Base-by-base conservation (phyloP, 2,797 vertebrate species). In the Pangasius macronema region DNA sequence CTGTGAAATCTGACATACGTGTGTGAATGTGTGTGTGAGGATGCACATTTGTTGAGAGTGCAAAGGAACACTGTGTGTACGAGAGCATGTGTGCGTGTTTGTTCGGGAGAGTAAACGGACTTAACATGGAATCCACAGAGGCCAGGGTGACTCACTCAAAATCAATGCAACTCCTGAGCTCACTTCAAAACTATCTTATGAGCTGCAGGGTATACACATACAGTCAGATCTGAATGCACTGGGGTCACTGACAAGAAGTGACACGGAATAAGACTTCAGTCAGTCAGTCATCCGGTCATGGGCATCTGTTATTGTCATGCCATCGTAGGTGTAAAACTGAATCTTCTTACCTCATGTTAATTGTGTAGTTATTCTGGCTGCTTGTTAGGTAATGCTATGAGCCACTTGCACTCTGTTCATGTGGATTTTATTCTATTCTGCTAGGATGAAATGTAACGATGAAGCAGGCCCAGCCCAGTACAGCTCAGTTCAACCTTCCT, bases 91-190 rank as follows among this genome's bases (percentile, higher is more conserved):
- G 80, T 91, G 91, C 91, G 75, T 86, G 53, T 79, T 63, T 86
- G 39, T 79, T 63, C n/a, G 46, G 59, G 49, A 57, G 70, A 84
- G 70, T 73, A 82, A 88, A 27, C 57, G 30, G 86, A 30, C 77
- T 33, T 33, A 88, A 85, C 57, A 85, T 36, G 63, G 55, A 87
- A 85, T 91, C 87, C 89, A 33, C 10, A 87, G 91, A 93, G 92
- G 85, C 89, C 91, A 61, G 33, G 55, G 82, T 94, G 92, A 94
- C 90, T 94, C 93, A 92, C 77, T 86, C 85, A 89, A 89, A 91
- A 88, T 89, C 92, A 95, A 93, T 89, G 90, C 90, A 84, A 87
- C 89, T 90, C 92, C 92, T 92, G 16, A 84, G 73, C 51, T 86
- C 61, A 88, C 70, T 87, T 22, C 33, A 55, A 72, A 82, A 86